phyloP scores from a whole-genome alignment of 2,113 vertebrate genomes.

The Odobenus rosmarus region DNA sequence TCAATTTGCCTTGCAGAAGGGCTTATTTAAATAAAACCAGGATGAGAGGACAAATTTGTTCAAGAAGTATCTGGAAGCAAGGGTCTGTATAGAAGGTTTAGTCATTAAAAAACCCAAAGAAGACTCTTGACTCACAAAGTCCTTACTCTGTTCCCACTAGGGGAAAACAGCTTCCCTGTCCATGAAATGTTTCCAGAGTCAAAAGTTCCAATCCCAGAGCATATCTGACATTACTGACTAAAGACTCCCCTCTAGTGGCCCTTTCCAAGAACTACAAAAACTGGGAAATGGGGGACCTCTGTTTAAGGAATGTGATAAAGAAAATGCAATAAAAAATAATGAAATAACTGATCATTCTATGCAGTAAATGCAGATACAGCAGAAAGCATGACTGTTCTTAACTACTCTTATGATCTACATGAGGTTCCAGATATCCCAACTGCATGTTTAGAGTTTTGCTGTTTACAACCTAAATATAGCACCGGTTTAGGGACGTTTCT shows the following conservation, averaged over 20 bases:
- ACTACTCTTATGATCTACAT: background rate
- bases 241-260: constrained; percentile 65
- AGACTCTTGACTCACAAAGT: background rate
- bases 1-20: background rate
- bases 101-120: background rate
- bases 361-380: background rate
- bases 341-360: background rate
- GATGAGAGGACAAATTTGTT: background rate
- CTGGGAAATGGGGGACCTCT: background rate
- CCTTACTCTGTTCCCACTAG: background rate
- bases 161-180: background rate
- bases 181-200: background rate
- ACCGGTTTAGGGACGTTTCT: background rate
- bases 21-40: background rate
- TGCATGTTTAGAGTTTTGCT: background rate
- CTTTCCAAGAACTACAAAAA: rapidly evolving
- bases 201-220: rapidly evolving
- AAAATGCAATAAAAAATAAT: background rate
- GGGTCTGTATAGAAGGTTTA: background rate
- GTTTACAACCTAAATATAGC: background rate
- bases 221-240: background rate
- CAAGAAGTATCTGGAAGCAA: background rate
- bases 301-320: background rate
- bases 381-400: background rate
- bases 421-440: background rate